Conservation (phyloP, 2,888 invertebrate genomes). For the Megastigmus dorsalis region DNA sequence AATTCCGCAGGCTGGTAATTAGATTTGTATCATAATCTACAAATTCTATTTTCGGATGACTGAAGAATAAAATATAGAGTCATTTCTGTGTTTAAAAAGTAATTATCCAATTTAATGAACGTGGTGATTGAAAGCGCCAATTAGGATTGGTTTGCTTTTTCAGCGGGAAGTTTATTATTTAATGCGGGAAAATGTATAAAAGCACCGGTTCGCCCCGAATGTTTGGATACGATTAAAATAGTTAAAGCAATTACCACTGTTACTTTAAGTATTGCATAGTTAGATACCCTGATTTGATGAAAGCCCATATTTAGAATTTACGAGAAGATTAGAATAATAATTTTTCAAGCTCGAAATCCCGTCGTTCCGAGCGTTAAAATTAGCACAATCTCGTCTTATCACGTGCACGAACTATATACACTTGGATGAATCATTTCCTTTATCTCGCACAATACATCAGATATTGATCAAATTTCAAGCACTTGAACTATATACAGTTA, state of each 20-base stretch:
- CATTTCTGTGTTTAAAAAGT: slow-evolving; percentile 3
- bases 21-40: background rate
- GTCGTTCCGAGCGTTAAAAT: too few relatives aligned
- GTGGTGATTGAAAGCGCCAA: slow-evolving; percentile 13
- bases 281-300: too few relatives aligned
- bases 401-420: background rate
- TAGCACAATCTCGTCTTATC: too few relatives aligned
- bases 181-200: background rate
- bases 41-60: background rate
- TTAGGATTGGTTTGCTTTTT: slow-evolving; percentile 2
- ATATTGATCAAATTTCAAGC: slow-evolving; percentile 47
- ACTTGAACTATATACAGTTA: slow-evolving; percentile 27
- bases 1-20: slow-evolving; percentile 3
- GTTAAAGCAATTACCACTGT: background rate
- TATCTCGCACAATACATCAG: background rate
- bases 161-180: slow-evolving; percentile 8
- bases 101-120: slow-evolving; percentile 9
- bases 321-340: too few relatives aligned
- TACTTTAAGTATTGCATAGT: too few relatives aligned
- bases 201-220: background rate
- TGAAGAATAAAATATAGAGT: background rate
- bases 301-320: too few relatives aligned
- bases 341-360: too few relatives aligned
- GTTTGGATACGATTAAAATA: background rate
- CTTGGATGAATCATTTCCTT: background rate